Evolutionary conservation across 2,797 vertebrate genomes (phyloP).

Genomic region (Macropodus opercularis): DNA sequence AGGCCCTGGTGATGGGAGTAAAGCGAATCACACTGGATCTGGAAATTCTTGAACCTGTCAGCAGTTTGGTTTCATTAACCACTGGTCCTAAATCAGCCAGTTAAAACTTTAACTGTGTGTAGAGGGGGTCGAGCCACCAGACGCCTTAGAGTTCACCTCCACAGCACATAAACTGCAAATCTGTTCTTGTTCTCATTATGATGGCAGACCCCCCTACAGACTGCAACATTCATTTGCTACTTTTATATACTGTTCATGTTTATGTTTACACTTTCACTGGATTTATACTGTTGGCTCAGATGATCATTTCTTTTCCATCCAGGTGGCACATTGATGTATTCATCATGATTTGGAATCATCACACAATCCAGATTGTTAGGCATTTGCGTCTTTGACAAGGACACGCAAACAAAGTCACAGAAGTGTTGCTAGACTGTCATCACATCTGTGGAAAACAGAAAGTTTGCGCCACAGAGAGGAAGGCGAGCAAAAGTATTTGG

Average conservation of each 20-base stretch:
- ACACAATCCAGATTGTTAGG: not conserved
- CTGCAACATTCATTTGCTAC: conserved; percentile 27
- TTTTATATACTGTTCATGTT: conserved; percentile 17
- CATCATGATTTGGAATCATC: conserved; percentile 2
- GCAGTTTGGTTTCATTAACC: conserved; percentile 53
- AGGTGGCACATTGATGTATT: conserved; percentile 11
- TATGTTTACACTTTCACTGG: conserved; percentile 22
- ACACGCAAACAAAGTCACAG: not conserved
- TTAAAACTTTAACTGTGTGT: conserved; percentile 38
- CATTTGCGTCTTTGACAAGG: conserved; percentile 3
- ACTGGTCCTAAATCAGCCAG: conserved; percentile 42
- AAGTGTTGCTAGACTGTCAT: not conserved
- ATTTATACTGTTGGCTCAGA: conserved; percentile 27
- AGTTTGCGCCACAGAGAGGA: conserved; percentile 1
- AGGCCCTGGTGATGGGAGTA: conserved; percentile 14
- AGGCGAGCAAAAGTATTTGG: conserved; percentile 7
- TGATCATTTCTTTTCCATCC: conserved; percentile 9
- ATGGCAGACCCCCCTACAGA: conserved; percentile 16
- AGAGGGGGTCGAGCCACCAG: conserved; percentile 43
- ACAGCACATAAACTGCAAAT: conserved; percentile 30
- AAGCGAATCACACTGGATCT: conserved; percentile 28
- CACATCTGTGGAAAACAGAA: not conserved
- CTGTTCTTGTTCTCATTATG: conserved; percentile 14
- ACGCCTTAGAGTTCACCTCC: conserved; percentile 62
- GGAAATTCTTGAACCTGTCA: conserved; percentile 38